phyloP scores from a whole-genome alignment of 2,113 vertebrate genomes.

The Poeciliopsis occidentalis region DNA sequence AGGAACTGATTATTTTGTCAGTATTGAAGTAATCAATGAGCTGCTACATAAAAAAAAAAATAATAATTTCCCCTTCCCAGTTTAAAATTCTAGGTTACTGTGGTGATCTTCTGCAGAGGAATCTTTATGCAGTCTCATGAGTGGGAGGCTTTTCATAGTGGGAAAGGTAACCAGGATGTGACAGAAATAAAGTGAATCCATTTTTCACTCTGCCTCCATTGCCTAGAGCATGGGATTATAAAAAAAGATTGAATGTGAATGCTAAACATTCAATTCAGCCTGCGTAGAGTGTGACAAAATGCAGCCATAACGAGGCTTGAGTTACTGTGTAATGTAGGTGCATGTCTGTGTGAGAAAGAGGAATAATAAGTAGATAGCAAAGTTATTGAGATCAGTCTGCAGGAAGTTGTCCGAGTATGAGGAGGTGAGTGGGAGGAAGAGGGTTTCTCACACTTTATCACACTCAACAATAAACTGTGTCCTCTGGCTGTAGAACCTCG shows the following conservation, averaged over 20 bases:
- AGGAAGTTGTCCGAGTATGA: constrained; percentile 54
- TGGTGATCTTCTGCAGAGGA: constrained; percentile 36
- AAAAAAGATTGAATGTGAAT: constrained; percentile 30
- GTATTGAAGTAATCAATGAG: too few relatives aligned
- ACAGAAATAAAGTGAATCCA: constrained; percentile 24
- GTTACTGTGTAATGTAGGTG: neutral
- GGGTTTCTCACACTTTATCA: constrained; percentile 54
- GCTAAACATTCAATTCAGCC: constrained; percentile 51
- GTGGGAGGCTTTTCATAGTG: constrained; percentile 58
- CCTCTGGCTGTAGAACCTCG: constrained; percentile 12
- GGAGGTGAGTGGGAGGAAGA: constrained; percentile 62
- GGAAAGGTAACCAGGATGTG: constrained; percentile 50
- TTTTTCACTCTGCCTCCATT: constrained; percentile 31
- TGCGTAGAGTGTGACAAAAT: constrained; percentile 52
- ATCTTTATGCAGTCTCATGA: constrained; percentile 46
- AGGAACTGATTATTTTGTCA: too few relatives aligned
- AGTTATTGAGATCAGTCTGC: constrained; percentile 50
- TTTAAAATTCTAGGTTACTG: neutral
- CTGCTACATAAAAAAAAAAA: too few relatives aligned
- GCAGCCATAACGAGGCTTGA: constrained; percentile 35
- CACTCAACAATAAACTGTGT: constrained; percentile 60
- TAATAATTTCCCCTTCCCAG: too few relatives aligned
- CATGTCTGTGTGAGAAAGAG: constrained; percentile 6
- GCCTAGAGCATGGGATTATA: constrained; percentile 56
- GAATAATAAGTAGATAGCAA: constrained; percentile 7